A percentile compares a stretch with the other conserved stretches of the same genome.
Conservation (phyloP, 2,113 vertebrate species). For the Regulus satrapa region DNA sequence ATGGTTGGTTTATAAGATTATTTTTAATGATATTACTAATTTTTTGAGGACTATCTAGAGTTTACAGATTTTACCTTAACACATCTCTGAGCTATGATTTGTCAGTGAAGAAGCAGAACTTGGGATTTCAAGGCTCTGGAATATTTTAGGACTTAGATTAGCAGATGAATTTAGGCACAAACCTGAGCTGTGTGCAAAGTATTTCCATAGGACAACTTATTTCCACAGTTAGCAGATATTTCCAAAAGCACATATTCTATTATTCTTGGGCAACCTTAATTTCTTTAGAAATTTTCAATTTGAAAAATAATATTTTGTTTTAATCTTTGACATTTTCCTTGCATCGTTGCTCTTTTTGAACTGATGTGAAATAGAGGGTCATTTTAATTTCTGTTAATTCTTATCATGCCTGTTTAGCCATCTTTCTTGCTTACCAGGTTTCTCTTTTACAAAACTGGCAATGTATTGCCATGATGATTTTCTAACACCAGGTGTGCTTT, state of each 20-base stretch:
- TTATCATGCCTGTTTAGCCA: neutral
- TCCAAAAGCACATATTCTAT: fast-evolving
- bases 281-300: neutral
- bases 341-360: neutral
- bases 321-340: neutral
- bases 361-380: neutral
- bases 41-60: neutral
- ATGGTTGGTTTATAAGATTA: neutral
- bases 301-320: neutral
- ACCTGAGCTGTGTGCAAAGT: too few relatives aligned
- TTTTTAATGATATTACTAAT: neutral
- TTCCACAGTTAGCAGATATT: neutral
- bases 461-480: neutral
- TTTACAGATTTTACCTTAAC: neutral
- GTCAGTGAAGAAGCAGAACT: neutral
- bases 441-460: neutral
- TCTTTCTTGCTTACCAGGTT: neutral
- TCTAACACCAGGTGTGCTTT: neutral
- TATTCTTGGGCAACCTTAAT: neutral
- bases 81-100: neutral
- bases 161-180: neutral
- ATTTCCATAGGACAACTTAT: neutral
- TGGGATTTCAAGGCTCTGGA: neutral
- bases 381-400: neutral
- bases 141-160: neutral